Base-by-base conservation (phyloP, 1,140 invertebrate genomes). In the Euborellia annulipes region DNA sequence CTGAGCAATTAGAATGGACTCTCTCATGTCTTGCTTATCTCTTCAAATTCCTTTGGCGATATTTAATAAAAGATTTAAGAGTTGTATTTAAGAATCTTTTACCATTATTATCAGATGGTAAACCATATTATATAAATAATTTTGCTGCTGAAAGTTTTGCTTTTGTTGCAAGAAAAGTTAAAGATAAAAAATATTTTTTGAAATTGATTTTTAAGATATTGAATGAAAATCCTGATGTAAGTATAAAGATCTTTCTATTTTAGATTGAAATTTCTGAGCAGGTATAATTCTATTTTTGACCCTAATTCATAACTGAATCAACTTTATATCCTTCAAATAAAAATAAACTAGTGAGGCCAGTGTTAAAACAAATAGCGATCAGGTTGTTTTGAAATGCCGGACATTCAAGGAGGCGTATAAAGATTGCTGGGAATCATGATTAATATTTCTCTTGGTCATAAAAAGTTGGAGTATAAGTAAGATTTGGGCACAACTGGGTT, bases 141-240 rank as follows among this genome's bases (percentile, higher is more conserved):
- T 94, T 94, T 73, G 87, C 88, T n/a, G 84, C 86, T 1, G 87
- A 94, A 65, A 86, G 85, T 66, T 93, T 95, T 70, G 79, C 88
- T 11, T 93, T 89, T 68, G 78, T 94, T 1, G 82, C 87, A 6
- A 67, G 89, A 49, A 92, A 93, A 73, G 77, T 89, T 30, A 78
- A 72, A 52, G 81, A 92, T 52, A 83, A 81, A 52, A 68, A 77
- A 7, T 71, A 72, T 16, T 82, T 93, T 60, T 65, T 92, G 19
- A 63, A 71, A 39, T 66, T 82, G 18, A 61, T 92, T 6, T 64
- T 93, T 3, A 65, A 70, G 54, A 70, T 73, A 22, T 62, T 91
- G 7, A 58, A 77, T 49, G 66, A 71, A 30, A 71, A 76, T 59
- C 67, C 73, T 52, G 70, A 82, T 59, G 76, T 81, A 66, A 72